Evolutionary conservation across 2,888 invertebrate genomes (phyloP), one percentile per base, ranked within the genome.

Genomic region (Noctua janthina): DNA sequence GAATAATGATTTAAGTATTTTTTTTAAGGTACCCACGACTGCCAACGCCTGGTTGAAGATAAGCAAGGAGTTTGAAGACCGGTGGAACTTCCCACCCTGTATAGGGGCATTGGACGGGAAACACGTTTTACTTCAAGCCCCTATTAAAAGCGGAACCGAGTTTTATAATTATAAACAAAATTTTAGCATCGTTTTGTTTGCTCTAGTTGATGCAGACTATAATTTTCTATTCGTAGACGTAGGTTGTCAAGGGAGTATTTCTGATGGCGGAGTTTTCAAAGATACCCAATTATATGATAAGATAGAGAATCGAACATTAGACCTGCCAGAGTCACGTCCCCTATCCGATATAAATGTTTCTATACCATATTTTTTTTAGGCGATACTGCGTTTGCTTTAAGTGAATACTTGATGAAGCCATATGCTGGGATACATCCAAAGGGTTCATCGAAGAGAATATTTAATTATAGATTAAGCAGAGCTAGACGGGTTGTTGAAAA

Each of bases 321-420:
- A 84, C 75, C 77, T 82, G 54, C 82, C 82, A 78, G 64, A 51
- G 51, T 71, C 77, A 46, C 62, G 46, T 77, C 72, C 84, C 73
- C 80, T 86, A 51, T 77, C 81, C 43, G 78, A 72, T 64, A 84
- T 82, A 82, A 59, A 84, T 76, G 78, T 76, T 66, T 35, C 80
- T n/a, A 80, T 86, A 62, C 87, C 87, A 81, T 85, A 85, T 77
- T 78, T 83, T 78, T 87, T 82, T 70, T 86, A 59, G 87, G 82
- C 20, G 85, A 83, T 79, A 74, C 64, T 82, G 83, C 85, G 49
- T 85, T 85, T 81, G 79, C 84, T 83, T 82, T 83, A 85, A 74
- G 76, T 81, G 78, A 84, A 76, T 70, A 84, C 51, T 39, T 83
- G 77, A 86, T 84, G 84, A 84, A 86, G 76, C 86, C 86, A 76